Evolutionary conservation across 35 echinoderm and acorn worm species (phyloP), one percentile per base, ranked within the genome.

Genomic region (Hemicentrotus pulcherrimus): DNA sequence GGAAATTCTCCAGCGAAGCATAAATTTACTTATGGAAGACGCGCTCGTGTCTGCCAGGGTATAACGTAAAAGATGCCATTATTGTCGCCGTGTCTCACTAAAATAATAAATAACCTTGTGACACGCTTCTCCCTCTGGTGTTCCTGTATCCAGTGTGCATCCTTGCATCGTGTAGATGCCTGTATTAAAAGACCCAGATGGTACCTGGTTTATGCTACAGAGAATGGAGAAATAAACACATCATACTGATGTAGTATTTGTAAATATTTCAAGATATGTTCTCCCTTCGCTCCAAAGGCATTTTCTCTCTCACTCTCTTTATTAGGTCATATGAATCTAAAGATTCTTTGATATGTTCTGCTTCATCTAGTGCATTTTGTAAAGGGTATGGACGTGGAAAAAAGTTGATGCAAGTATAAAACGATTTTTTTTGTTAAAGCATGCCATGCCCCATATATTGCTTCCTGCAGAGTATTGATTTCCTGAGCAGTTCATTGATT

Each of bases 31-130:
- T 78, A 22, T 6, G 7, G 16, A 78, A 78, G 65, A 28, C 6
- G 18, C 19, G 19, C 65, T 78, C 65, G 65, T 78, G 19, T n/a
- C 65, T 78, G 65, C 28, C 65, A 78, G 65, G 19, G 65, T 78
- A n/a, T 78, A 78, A 78, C 7, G 65, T n/a, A 78, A 78, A 78
- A 78, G 65, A 78, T 78, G 28, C 65, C 65, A 78, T 78, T 78
- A 78, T 78, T 78, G 65, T 78, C 65, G 65, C 65, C 65, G 65
- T n/a, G 65, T 78, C 19, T 78, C 65, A 78, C 65, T 78, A 78
- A 78, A 78, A 78, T 78, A 78, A 78, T 78, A 78, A 78, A 78
- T 78, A 78, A 78, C 65, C 65, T 78, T 78, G 65, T n/a, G 65
- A 78, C 65, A 78, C 19, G 65, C 65, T n/a, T 78, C 28, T 78